These are phyloP conservation scores for Meghimatium bilineatum DNA, from an alignment of 2,888 invertebrate genomes.

Conservation along the genomic window DNA sequence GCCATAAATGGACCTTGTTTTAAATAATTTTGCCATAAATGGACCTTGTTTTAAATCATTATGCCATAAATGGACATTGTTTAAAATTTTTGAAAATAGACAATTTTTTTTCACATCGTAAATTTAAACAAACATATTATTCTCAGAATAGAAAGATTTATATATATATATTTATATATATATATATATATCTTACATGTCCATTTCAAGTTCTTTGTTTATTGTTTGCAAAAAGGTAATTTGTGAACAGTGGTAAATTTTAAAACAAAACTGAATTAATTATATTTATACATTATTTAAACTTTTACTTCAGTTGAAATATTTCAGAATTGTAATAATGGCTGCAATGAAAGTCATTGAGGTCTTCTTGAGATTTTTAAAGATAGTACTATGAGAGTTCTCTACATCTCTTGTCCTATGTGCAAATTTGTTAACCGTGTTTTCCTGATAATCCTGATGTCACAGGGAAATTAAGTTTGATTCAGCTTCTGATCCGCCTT, in stretches of 20 bases:
- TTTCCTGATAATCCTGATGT: slow-evolving; percentile 20
- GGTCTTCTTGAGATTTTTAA: background rate
- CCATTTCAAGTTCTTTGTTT: background rate
- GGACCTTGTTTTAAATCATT: too few relatives aligned
- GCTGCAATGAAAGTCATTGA: background rate
- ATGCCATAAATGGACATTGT: background rate
- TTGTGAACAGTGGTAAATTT: background rate
- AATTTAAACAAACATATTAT: background rate
- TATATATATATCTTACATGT: too few relatives aligned
- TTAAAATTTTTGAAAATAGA: background rate
- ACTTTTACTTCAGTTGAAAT: background rate
- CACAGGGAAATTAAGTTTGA: slow-evolving; percentile 79
- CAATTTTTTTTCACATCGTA: background rate
- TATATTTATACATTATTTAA: background rate
- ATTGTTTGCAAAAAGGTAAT: background rate
- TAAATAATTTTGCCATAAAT: too few relatives aligned
- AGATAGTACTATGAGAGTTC: background rate
- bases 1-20: background rate
- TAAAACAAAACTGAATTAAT: background rate
- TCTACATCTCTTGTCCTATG: background rate
- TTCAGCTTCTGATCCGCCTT: slow-evolving; percentile 85
- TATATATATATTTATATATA: background rate
- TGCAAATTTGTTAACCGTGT: background rate
- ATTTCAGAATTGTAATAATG: background rate
- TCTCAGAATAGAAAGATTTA: too few relatives aligned